Conservation (phyloP, 2,888 invertebrate species). For the Trachelus stipa region DNA sequence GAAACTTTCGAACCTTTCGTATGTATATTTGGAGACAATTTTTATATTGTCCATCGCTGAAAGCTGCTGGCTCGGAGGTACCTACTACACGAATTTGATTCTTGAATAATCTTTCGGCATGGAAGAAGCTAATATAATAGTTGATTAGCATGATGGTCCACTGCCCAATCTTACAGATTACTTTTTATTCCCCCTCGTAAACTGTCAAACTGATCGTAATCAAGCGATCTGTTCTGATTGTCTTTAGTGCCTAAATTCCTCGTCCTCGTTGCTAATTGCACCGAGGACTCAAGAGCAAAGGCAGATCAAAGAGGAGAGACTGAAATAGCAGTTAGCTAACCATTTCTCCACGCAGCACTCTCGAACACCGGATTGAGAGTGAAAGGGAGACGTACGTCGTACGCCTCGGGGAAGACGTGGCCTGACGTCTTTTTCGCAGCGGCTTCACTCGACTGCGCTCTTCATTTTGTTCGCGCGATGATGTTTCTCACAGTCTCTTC, state of each 20-base stretch:
- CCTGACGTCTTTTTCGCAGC: constrained; percentile 36
- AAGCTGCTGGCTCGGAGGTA: background rate
- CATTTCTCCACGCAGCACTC: background rate
- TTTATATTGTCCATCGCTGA: background rate
- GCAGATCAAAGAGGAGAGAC: background rate
- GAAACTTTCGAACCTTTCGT: too few species aligned
- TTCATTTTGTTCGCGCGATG: constrained; percentile 30
- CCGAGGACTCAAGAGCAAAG: background rate
- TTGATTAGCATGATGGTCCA: constrained; percentile 24
- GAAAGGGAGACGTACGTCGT: constrained; percentile 44
- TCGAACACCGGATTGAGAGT: constrained; percentile 40
- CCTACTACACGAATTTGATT: background rate
- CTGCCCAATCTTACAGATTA: constrained; percentile 36
- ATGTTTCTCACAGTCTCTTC: constrained; percentile 39
- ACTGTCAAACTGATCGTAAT: constrained; percentile 28
- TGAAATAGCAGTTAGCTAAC: background rate
- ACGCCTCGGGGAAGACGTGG: constrained; percentile 35
- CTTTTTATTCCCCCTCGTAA: constrained; percentile 36
- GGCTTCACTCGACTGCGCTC: constrained; percentile 26
- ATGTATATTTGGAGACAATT: too few species aligned
- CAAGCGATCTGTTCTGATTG: constrained; percentile 39
- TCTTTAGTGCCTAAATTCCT: constrained; percentile 21
- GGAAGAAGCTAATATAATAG: background rate
- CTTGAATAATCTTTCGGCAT: background rate
- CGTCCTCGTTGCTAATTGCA: background rate